Conservation (phyloP, 2,113 vertebrate genomes). For the Chrysemys picta region DNA sequence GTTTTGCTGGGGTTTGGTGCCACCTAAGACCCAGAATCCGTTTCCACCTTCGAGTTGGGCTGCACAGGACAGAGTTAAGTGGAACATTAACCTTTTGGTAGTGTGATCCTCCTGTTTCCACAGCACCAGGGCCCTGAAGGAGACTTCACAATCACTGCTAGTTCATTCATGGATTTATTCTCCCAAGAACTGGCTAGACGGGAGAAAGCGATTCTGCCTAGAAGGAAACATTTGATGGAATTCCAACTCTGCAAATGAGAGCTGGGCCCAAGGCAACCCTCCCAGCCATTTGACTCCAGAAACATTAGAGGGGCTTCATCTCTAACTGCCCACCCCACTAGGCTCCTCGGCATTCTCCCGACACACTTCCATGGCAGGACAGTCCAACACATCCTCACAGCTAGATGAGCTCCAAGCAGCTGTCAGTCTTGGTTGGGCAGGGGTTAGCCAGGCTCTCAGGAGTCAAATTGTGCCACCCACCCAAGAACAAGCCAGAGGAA, state of each 20-base stretch:
- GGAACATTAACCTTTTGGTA: accelerated
- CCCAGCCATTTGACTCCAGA: neutral
- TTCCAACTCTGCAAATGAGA: neutral
- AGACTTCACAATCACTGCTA: neutral
- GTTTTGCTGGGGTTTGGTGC: neutral
- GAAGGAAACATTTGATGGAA: neutral
- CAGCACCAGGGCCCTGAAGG: accelerated
- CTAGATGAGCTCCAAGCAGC: neutral
- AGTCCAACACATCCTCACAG: neutral
- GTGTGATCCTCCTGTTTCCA: neutral
- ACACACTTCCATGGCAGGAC: neutral
- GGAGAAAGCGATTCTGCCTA: neutral
- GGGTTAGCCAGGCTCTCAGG: neutral
- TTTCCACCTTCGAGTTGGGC: neutral
- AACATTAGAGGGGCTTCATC: neutral
- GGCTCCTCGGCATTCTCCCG: neutral
- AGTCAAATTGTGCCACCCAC: neutral
- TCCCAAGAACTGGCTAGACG: neutral
- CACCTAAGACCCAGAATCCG: neutral
- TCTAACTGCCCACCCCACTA: neutral
- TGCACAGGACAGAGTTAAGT: accelerated
- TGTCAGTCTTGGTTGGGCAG: neutral
- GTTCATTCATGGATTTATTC: neutral
- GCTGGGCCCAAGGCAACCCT: neutral
- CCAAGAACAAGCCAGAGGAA: neutral